Conservation (phyloP, 2,113 vertebrate species). For the Zingel zingel region DNA sequence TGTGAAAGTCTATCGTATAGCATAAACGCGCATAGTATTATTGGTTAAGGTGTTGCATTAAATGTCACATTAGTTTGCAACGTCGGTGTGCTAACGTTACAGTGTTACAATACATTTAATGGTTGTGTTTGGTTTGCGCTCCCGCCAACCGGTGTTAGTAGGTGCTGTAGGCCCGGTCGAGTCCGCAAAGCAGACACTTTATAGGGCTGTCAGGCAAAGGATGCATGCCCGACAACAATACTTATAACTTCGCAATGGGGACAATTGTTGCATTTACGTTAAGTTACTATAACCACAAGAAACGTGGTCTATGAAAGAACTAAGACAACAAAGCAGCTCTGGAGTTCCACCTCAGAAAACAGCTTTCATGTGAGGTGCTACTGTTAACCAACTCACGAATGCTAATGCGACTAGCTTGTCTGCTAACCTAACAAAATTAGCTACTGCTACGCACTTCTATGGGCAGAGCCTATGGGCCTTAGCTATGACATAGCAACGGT, state of each 20-base stretch:
- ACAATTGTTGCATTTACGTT: rapidly evolving
- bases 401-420: conserved; percentile 43
- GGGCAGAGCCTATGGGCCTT: background rate
- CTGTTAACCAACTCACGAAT: background rate
- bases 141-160: conserved; percentile 78
- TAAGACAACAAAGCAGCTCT: background rate
- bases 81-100: background rate
- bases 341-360: background rate
- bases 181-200: conserved; percentile 11
- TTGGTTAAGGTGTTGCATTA: background rate
- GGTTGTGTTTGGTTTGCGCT: conserved; percentile 70
- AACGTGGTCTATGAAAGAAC: too few relatives aligned
- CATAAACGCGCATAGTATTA: rapidly evolving
- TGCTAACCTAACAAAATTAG: conserved; percentile 32
- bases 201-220: conserved; percentile 12
- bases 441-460: background rate
- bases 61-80: background rate
- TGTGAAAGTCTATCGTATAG: background rate
- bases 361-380: conserved; percentile 15
- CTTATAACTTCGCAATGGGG: background rate
- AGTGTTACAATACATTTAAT: background rate
- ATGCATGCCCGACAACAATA: background rate
- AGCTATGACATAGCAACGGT: background rate
- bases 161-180: conserved; percentile 52
- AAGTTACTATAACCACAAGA: rapidly evolving